phyloP scores from a whole-genome alignment of 2,888 invertebrate genomes.

The Drosophila maculinotata region DNA sequence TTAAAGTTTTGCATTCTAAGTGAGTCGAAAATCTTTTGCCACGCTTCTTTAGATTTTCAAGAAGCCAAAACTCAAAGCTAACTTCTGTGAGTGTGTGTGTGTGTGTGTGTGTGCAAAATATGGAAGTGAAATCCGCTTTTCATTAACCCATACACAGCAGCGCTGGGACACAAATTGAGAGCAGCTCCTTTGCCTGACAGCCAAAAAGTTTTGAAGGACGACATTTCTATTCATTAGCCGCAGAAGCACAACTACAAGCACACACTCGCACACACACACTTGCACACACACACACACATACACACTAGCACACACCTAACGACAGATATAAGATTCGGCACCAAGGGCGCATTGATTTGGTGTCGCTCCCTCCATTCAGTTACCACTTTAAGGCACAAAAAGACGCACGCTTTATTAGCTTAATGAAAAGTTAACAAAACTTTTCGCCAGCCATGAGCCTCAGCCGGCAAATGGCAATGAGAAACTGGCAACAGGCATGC shows the following conservation, averaged over 20 bases:
- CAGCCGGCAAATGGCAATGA: background rate
- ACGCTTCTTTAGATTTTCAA: conserved; percentile 44
- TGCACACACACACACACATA: too few species aligned
- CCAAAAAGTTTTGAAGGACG: conserved; percentile 68
- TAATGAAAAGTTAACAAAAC: conserved; percentile 70
- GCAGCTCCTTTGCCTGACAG: conserved; percentile 35
- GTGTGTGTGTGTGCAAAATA: conserved; percentile 34
- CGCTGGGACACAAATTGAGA: conserved; percentile 33
- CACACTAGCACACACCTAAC: too few species aligned
- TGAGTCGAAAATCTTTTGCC: conserved; percentile 60
- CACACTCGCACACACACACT: too few species aligned
- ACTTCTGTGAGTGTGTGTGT: conserved; percentile 28
- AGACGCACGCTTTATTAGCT: conserved; percentile 68
- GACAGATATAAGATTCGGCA: conserved; percentile 30
- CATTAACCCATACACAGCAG: conserved; percentile 60
- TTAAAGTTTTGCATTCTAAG: conserved; percentile 65
- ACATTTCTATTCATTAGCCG: conserved; percentile 76
- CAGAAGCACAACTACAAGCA: conserved; percentile 26
- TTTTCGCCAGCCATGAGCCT: conserved; percentile 40
- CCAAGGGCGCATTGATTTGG: conserved; percentile 68
- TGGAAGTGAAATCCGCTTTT: conserved; percentile 63
- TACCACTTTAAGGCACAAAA: conserved; percentile 48
- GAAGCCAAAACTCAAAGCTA: conserved; percentile 58
- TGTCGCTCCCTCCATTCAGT: conserved; percentile 37
- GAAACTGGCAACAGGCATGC: conserved; percentile 23